Conservation (phyloP, 2,888 invertebrate species). For the Agriopis leucophaearia region DNA sequence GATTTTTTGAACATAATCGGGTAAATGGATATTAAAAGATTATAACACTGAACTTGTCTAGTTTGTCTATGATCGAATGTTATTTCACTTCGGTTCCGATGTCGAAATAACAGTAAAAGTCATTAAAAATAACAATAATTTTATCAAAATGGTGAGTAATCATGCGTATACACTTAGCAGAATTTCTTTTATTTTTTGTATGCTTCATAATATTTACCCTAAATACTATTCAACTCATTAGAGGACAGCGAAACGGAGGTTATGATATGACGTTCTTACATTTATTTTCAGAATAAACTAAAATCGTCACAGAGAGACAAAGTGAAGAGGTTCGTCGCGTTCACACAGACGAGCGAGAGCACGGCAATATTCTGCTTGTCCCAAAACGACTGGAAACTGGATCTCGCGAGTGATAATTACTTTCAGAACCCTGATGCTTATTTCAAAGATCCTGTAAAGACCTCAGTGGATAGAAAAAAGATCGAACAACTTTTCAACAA, state of each 20-base stretch:
- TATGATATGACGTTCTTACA: constrained; percentile 80
- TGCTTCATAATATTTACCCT: constrained; percentile 11
- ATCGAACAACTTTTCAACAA: constrained; percentile 94
- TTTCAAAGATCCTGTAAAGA: constrained; percentile 91
- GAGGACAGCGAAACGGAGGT: constrained; percentile 65
- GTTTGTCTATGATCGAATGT: constrained; percentile 70
- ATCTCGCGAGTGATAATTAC: constrained; percentile 98
- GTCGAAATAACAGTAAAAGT: constrained; percentile 86
- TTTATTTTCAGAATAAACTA: constrained; percentile 94
- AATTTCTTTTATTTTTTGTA: constrained; percentile 9
- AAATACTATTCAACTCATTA: constrained; percentile 35
- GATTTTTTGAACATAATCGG: background rate
- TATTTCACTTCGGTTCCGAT: constrained; percentile 82
- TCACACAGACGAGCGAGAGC: constrained; percentile 98
- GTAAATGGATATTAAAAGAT: background rate
- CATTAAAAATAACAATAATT: constrained; percentile 77
- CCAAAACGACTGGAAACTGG: constrained; percentile 99
- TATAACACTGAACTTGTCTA: background rate
- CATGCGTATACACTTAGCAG: constrained; percentile 39
- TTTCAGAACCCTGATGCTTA: constrained; percentile 98
- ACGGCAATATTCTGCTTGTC: constrained; percentile 97
- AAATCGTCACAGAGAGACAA: constrained; percentile 98
- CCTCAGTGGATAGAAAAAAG: constrained; percentile 94
- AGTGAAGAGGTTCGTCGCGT: constrained; percentile 98
- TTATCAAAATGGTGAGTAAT: constrained; percentile 82